phyloP scores from a whole-genome alignment of 2,797 vertebrate species.

The Eremophila alpestris region DNA sequence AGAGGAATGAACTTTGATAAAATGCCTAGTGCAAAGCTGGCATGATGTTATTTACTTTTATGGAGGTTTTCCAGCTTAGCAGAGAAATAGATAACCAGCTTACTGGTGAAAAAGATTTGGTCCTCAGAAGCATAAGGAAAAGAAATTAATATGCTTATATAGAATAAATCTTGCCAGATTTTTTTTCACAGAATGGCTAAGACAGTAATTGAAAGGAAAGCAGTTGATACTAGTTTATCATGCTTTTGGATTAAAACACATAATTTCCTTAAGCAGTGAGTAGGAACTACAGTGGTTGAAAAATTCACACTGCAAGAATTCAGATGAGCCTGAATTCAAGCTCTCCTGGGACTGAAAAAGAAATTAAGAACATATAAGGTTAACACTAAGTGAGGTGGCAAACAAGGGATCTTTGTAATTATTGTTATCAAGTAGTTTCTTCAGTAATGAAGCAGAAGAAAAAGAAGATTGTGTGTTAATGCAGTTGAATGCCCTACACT shows the following conservation, averaged over 20 bases:
- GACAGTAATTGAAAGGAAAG: not conserved
- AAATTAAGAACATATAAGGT: not conserved
- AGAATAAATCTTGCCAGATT: not conserved
- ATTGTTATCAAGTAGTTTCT: not conserved
- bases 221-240: not conserved
- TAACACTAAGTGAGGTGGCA: not conserved
- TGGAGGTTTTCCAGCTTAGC: not conserved
- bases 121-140: not conserved
- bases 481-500: not conserved
- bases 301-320: not conserved
- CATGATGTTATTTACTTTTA: not conserved
- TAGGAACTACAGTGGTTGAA: not conserved
- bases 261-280: not conserved
- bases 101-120: not conserved
- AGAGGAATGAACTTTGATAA: not conserved
- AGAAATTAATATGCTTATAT: not conserved
- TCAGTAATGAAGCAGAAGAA: not conserved
- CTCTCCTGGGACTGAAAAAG: not conserved
- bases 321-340: not conserved
- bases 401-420: not conserved
- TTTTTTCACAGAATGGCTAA: not conserved
- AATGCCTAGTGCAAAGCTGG: not conserved
- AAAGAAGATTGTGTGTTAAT: not conserved
- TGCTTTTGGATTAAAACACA: not conserved
- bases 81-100: not conserved